These are phyloP conservation scores for Anolis carolinensis DNA, from an alignment of 2,113 vertebrate species.

Conservation along the genomic window DNA sequence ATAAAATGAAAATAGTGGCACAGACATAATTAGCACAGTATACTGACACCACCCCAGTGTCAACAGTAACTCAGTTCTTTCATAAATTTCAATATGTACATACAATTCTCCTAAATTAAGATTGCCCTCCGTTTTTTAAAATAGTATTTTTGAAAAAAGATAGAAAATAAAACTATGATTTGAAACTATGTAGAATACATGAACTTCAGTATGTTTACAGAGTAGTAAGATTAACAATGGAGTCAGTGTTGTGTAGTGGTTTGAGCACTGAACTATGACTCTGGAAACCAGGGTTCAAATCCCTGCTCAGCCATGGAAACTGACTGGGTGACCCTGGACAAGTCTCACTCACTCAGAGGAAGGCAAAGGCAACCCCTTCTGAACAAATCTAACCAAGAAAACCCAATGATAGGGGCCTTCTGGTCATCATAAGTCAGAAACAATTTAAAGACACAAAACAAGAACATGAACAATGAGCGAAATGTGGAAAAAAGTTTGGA, in stretches of 20 bases:
- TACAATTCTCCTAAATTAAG: neutral
- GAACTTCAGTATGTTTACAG: neutral
- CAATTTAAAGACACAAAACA: no score
- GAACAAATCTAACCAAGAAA: no score
- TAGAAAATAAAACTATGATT: neutral
- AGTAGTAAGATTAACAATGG: neutral
- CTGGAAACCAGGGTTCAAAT: no score
- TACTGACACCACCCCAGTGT: constrained; percentile 10
- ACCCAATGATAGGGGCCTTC: no score
- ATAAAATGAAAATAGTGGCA: constrained; percentile 14
- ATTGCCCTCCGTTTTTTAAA: neutral
- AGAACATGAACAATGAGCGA: neutral
- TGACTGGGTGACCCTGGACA: no score
- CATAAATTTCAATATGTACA: neutral
- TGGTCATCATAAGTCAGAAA: no score
- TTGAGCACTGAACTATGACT: no score
- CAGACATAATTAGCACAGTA: constrained; percentile 18
- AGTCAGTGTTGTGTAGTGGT: no score
- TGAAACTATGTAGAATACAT: neutral
- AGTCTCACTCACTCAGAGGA: no score
- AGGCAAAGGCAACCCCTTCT: no score
- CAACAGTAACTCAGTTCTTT: neutral
- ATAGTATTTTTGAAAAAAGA: constrained; percentile 17
- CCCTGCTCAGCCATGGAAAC: no score
- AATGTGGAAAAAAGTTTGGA: neutral